Base-by-base conservation (phyloP, 2,113 vertebrate genomes). In the Syngnathus typhle region DNA sequence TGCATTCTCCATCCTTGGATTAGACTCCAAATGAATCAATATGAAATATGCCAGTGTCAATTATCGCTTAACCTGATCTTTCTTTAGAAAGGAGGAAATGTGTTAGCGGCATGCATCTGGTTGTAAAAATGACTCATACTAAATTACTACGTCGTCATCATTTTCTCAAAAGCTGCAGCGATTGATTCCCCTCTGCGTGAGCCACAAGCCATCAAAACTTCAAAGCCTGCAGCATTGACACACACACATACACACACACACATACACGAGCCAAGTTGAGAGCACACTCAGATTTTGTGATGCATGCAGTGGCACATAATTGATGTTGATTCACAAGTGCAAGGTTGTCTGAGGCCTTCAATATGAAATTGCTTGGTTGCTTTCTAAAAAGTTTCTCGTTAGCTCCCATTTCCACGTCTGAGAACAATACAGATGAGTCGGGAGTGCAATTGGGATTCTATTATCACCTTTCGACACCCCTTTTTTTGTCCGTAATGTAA, bases 211-310 rank as follows among this genome's bases (percentile, higher is more conserved):
- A 37, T 73, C 32, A 67, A 69, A 43, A 69, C 54, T 8, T 62
- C 54, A 46, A 32, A 51, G 58, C 67, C 67, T 55, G 49, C 18
- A 55, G 47, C 15, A 2, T 2, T 23, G 23, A 9, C 41, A 16
- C 6, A 12, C 4, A 4, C 41, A 43, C 41, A 43, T 4, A 19
- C 46, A 16, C 13, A 46, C 13, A 46, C 13, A 46, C 13, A 46
- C 5, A 51, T 58, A 68, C 74, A 16, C 47, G 36, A 72, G 55
- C 60, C 70, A 18, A 62, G 10, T 56, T 56, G 15, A 6, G 39
- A 44, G 67, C 38, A n/a, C 59, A 49, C 55, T 63, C 67, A 70
- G 67, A 63, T 64, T 38, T 67, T 27, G 47, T 60, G 21, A 72
- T 59, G 55, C 44, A 59, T 65, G 47, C 7, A 67, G 59, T 65